Evolutionary conservation across 2,113 vertebrate genomes (phyloP), one percentile per base, ranked within the genome.

Genomic region (Prochilodus magdalenae): DNA sequence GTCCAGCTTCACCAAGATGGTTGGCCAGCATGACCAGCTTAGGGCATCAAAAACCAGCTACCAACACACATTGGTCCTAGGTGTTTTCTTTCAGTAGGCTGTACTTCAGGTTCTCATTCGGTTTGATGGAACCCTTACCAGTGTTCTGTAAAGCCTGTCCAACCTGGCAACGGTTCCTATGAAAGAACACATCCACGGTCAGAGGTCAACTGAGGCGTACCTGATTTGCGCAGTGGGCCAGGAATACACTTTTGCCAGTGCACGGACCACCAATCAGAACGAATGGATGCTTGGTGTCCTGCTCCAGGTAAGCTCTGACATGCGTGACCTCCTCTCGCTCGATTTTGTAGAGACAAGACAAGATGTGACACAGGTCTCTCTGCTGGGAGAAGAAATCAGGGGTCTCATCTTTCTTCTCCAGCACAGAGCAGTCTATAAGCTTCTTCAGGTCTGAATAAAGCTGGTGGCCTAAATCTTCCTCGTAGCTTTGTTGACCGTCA

Each of bases 221-320:
- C 90, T 93, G 91, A 69, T 81, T 87, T 87, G 92, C 87, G 80
- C 93, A 95, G 72, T 93, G 89, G 44, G 94, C 93, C 44, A 95
- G 74, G 66, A 95, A 87, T 40, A 95, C 91, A 0, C 92, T 93
- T 84, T 95, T 95, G 27, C 94, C 95, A 47, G 91, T 91, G 85
- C 93, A 94, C 0, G 93, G 91, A 0, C 91, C 90, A 75, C 95
- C 95, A 22, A 77, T 84, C 26, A 95, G 87, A 80, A 95, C 80
- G 33, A 95, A 83, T 2, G 93, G 93, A 77, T 84, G 18, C 67
- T 75, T 86, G 6, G 85, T 88, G 44, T 89, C 80, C 0, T 82
- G 87, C 63, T 85, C 55, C 55, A 96, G 79, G 83, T 93, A 95
- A 1, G 83, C 84, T 90, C 85, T 88, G 47, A 96, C 87, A 83